Conservation (phyloP, 2,797 vertebrate genomes). For the Perodicticus potto region DNA sequence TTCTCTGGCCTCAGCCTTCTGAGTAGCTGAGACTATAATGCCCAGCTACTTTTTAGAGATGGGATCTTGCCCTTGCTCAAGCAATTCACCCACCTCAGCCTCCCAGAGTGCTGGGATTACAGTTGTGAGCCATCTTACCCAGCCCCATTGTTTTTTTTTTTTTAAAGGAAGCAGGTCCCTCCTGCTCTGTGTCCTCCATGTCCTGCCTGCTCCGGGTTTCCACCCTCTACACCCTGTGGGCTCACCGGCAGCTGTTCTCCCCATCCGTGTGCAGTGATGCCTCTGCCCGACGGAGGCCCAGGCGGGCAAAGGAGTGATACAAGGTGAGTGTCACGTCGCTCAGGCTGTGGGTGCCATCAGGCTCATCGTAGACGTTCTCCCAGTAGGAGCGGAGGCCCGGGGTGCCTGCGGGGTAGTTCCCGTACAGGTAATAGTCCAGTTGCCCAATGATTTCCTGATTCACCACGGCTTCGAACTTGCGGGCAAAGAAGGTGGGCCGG, state of each 20-base stretch:
- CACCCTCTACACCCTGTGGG: fast-evolving
- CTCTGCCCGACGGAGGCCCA: conserved; percentile 93
- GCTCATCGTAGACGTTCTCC: conserved; percentile 96
- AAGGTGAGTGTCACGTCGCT: conserved; percentile 94
- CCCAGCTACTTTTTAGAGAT: too few species aligned
- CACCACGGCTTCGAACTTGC: conserved; percentile 98
- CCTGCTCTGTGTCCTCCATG: too few species aligned
- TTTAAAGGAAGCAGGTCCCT: background rate
- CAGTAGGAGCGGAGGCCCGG: conserved; percentile 95
- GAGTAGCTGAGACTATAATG: too few species aligned
- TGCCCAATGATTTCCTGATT: conserved; percentile 98
- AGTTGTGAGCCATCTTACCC: too few species aligned
- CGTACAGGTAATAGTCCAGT: conserved; percentile 96
- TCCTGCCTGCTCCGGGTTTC: background rate
- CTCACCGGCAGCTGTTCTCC: conserved; percentile 95
- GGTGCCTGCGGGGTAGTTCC: conserved; percentile 92
- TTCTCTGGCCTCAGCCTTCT: too few species aligned
- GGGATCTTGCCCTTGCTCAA: too few species aligned
- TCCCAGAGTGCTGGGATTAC: too few species aligned
- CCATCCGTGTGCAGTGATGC: conserved; percentile 90
- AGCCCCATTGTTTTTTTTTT: too few species aligned
- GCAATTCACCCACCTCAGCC: too few species aligned
- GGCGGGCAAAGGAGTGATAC: conserved; percentile 94
- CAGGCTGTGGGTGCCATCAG: conserved; percentile 93
- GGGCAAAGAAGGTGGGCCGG: conserved; percentile 97